phyloP scores from a whole-genome alignment of 2,113 vertebrate species.

The Maccullochella peelii region DNA sequence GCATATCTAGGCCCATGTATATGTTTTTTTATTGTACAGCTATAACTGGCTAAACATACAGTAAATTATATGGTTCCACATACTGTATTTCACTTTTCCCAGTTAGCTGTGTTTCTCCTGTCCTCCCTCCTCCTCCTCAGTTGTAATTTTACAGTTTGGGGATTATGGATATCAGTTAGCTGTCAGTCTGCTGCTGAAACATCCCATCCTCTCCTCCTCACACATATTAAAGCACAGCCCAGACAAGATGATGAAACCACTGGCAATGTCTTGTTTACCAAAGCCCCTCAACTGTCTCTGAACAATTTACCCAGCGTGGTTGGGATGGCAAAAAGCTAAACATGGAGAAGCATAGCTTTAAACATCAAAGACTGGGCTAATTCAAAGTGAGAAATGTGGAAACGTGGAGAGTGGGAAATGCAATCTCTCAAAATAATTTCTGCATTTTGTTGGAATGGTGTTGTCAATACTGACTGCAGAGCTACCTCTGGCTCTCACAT shows the following conservation, averaged over 20 bases:
- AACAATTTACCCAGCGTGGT: constrained; percentile 36
- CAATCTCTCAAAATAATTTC: neutral
- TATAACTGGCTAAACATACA: neutral
- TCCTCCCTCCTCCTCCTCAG: neutral
- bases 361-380: constrained; percentile 9
- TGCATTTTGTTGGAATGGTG: constrained; percentile 3
- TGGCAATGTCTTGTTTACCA: constrained; percentile 72
- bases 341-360: constrained; percentile 7
- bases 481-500: neutral
- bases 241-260: constrained; percentile 72
- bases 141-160: constrained; percentile 25
- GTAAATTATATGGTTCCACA: neutral
- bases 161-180: constrained; percentile 45
- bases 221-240: constrained; percentile 26
- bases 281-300: constrained; percentile 50
- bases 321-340: neutral
- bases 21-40: neutral
- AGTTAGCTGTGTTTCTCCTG: neutral
- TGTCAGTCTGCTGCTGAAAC: constrained; percentile 40
- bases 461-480: neutral
- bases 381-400: constrained; percentile 3
- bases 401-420: neutral
- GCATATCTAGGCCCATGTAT: neutral
- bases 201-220: constrained; percentile 29
- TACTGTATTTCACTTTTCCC: neutral